Percentiles rank a stretch among this genome's conserved stretches.
phyloP scores from a whole-genome alignment of 64 coral and sea anemone species.

The Montipora sp. region DNA sequence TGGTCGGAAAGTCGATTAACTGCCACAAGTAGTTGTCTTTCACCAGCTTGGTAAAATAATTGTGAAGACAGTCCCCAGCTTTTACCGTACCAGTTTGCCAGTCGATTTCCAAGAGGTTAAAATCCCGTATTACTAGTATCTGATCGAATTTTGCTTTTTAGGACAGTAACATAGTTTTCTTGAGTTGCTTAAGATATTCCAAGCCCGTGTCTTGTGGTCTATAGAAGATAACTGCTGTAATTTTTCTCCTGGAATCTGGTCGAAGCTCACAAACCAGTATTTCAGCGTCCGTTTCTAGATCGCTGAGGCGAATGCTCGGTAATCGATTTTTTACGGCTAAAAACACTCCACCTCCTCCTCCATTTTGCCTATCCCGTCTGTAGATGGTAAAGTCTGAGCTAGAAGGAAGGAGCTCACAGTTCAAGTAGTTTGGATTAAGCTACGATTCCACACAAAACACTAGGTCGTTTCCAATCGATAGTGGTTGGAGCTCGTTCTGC shows the following conservation, averaged over 20 bases:
- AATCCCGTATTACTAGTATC: conserved; percentile 5
- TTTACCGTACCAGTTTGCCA: conserved; percentile 14
- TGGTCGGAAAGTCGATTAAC: conserved; percentile 34
- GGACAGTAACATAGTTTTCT: conserved; percentile 20
- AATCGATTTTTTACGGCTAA: conserved; percentile 41
- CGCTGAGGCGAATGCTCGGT: background rate
- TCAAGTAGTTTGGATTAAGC: conserved; percentile 23
- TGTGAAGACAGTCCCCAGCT: background rate
- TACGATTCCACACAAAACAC: conserved; percentile 46
- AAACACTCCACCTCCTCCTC: conserved; percentile 7
- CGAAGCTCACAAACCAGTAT: conserved; percentile 52
- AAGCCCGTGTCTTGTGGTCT: conserved; percentile 50
- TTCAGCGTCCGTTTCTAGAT: conserved; percentile 44
- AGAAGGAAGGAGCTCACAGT: conserved; percentile 45
- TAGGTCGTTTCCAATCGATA: conserved; percentile 28
- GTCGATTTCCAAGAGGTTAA: conserved; percentile 43
- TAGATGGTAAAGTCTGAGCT: conserved; percentile 36
- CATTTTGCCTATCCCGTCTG: conserved; percentile 2
- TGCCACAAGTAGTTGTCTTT: conserved; percentile 42
- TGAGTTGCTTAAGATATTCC: conserved; percentile 35
- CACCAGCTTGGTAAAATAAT: conserved; percentile 7
- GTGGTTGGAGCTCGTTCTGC: conserved; percentile 21
- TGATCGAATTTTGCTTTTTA: conserved; percentile 49
- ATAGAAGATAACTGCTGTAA: conserved; percentile 53
- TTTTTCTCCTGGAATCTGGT: conserved; percentile 23